Percentiles rank a stretch among this genome's conserved stretches.
Conservation (phyloP, 2,888 invertebrate genomes). For the Plagiodera versicolora region DNA sequence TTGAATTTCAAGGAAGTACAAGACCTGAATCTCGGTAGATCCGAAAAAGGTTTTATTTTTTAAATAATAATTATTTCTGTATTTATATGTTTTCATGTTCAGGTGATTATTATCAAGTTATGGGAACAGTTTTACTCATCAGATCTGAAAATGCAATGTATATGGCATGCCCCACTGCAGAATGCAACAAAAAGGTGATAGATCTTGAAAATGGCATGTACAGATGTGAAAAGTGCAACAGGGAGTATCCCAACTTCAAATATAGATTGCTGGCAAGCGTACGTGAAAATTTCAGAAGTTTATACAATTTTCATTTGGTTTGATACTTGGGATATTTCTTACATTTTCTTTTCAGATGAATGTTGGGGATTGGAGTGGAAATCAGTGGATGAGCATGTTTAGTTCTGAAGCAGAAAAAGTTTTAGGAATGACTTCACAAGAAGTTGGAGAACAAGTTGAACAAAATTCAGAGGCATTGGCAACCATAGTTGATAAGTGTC, state of each 20-base stretch:
- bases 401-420: constrained; percentile 80
- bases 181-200: constrained; percentile 94
- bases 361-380: constrained; percentile 84
- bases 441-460: constrained; percentile 76
- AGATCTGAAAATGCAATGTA: constrained; percentile 85
- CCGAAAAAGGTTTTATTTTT: constrained; percentile 61
- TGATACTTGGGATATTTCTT: not conserved
- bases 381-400: constrained; percentile 91
- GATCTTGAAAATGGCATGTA: constrained; percentile 86
- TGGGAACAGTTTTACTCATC: constrained; percentile 77
- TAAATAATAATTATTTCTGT: not conserved
- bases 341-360: constrained; percentile 65
- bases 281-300: too few relatives aligned
- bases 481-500: constrained; percentile 70
- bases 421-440: constrained; percentile 69
- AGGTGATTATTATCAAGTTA: constrained; percentile 77
- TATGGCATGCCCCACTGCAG: constrained; percentile 84
- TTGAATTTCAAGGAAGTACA: constrained; percentile 76
- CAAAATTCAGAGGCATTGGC: constrained; percentile 67
- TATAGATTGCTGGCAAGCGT: constrained; percentile 82
- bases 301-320: too few relatives aligned
- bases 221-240: constrained; percentile 93
- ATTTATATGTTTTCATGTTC: not conserved
- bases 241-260: constrained; percentile 81
- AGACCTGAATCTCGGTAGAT: constrained; percentile 68